Base-by-base conservation (phyloP, 2,797 vertebrate species). In the Pangasius djambal region DNA sequence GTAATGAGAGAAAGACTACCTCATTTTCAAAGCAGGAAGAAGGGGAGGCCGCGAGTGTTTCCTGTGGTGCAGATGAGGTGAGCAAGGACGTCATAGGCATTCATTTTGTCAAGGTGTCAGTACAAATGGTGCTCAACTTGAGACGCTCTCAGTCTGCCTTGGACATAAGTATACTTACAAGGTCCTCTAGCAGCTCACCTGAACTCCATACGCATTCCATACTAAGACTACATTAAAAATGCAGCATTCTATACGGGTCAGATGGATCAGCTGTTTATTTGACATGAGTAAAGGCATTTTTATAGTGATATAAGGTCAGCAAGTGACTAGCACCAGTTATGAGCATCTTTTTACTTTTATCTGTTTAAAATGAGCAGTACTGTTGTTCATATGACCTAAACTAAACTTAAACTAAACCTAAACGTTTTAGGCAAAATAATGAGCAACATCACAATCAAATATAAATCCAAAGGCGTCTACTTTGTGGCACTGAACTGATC, bases 51-150 rank as follows among this genome's bases (percentile, higher is more conserved):
- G 88, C 91, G 93, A 95, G 95, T 92, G 94, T 95, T 97, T 97
- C 97, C 97, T 97, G 96, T 97, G 97, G 96, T 97, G 96, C 95
- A 94, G 96, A 95, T 94, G 94, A 96, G 94, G 90, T 91, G 93
- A 93, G 95, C 92, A 90, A 94, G 93, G 95, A 96, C 95, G 95
- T 97, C 96, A 96, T 95, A 95, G 25, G 75, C 94, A 89, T 92
- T 94, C 93, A 78, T 86, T 94, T 94, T 95, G 75, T 93, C 90
- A 86, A 92, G 94, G 94, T 93, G 94, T 91, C 75, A 86, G 78
- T n/a, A 87, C 69, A 90, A 87, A 88, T 92, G 55, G 83, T 74
- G 88, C 75, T 86, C 67, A 82, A 88, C 75, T 84, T 79, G 75
- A 85, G 86, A 88, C 28, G 31, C 87, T 78, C 48, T 34, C 50